Evolutionary conservation across 2,797 vertebrate genomes (phyloP).

Genomic region (Danio aesculapii): DNA sequence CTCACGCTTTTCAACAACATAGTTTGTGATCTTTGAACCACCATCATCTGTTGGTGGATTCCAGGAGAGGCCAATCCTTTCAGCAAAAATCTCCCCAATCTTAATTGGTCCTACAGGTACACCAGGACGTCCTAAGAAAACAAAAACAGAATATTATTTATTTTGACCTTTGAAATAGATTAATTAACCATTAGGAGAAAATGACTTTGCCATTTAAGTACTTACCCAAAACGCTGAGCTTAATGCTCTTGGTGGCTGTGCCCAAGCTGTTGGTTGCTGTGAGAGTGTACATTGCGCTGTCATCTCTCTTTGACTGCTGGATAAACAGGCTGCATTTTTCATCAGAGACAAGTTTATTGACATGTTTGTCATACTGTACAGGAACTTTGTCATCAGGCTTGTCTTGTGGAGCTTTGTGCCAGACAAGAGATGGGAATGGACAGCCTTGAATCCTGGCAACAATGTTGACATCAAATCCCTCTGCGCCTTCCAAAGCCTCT

Average conservation of each 20-base stretch:
- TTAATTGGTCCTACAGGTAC: constrained; percentile 91
- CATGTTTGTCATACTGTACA: constrained; percentile 89
- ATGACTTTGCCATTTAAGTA: not conserved
- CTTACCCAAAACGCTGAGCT: constrained; percentile 90
- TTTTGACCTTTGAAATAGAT: not conserved
- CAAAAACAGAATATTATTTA: not conserved
- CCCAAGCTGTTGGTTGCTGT: constrained; percentile 93
- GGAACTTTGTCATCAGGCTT: constrained; percentile 90
- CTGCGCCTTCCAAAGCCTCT: constrained; percentile 93
- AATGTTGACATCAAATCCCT: constrained; percentile 91
- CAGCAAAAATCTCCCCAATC: constrained; percentile 93
- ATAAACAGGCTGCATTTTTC: constrained; percentile 92
- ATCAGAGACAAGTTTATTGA: constrained; percentile 92
- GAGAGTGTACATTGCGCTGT: constrained; percentile 91
- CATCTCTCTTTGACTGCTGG: constrained; percentile 89
- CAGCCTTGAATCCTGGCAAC: constrained; percentile 94
- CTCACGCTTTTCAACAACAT: constrained; percentile 96
- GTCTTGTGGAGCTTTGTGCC: constrained; percentile 88
- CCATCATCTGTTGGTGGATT: constrained; percentile 91
- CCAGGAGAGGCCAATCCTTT: constrained; percentile 95
- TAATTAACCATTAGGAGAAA: not conserved
- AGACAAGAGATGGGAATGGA: constrained; percentile 92
- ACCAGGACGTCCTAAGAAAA: constrained; percentile 87
- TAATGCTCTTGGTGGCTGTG: constrained; percentile 90
- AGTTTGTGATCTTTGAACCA: constrained; percentile 96